Evolutionary conservation across 2,888 invertebrate genomes (phyloP).

Genomic region (Himalopsyche japonica): DNA sequence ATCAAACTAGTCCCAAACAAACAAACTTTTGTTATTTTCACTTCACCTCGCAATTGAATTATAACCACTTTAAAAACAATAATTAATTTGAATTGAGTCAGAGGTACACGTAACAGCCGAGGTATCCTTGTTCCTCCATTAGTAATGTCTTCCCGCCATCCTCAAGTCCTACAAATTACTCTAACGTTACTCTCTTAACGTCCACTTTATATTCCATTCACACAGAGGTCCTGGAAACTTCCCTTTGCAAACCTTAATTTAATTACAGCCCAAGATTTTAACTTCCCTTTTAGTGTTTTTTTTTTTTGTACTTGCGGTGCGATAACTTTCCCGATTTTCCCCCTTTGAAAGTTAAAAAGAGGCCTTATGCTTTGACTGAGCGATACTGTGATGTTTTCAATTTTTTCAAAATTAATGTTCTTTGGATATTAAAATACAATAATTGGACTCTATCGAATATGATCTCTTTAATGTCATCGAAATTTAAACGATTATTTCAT

Average conservation of each 20-base stretch:
- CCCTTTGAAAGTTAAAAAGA: neutral
- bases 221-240: neutral
- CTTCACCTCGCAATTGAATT: neutral
- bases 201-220: neutral
- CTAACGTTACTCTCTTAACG: neutral
- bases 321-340: neutral
- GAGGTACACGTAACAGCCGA: neutral
- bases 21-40: neutral
- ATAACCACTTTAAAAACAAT: neutral
- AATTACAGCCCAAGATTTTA: neutral
- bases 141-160: neutral
- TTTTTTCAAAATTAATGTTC: neutral
- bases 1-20: neutral
- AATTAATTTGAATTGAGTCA: neutral
- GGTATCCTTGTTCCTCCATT: neutral
- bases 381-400: neutral
- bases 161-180: neutral
- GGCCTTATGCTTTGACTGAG: neutral
- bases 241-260: neutral
- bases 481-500: too few species aligned
- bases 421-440: neutral
- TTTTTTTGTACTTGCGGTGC: neutral
- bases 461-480: too few species aligned
- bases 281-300: neutral
- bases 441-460: too few species aligned